Evolutionary conservation across 2,888 invertebrate genomes (phyloP), one percentile per base, ranked within the genome.

Genomic region (Periphyllus acericola): DNA sequence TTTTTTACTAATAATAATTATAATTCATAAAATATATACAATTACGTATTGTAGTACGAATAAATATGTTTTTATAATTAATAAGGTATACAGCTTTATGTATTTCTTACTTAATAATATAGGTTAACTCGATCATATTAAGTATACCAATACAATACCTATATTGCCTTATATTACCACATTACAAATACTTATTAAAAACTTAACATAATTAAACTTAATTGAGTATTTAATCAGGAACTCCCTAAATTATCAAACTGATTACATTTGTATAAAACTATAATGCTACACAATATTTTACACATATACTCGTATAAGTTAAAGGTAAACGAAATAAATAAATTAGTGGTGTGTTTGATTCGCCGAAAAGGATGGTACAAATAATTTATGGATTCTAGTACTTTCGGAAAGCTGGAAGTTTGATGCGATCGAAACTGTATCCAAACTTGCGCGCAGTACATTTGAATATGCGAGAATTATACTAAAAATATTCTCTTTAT

Each of bases 401-500:
- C 68, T 32, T 19, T n/a, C 21, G 66, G 46, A 68, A 29, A 83
- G 60, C 36, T 36, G 11, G 36, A 25, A 66, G 46, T 75, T 66
- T 46, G 66, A 66, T 84, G 60, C 32, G 60, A 66, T 40, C 29
- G 32, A 66, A 76, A 74, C 32, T 74, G 72, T 74, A 55, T 72
- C 36, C 25, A 32, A 75, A 34, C 17, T 46, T 46, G 25, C 5
- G 29, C 8, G 36, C 11, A 36, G 25, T 34, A 17, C n/a, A 36
- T 9, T 25, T 52, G 34, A 0, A 68, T 66, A 60, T 25, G n/a
- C 25, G 21, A 34, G 34, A 17, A 32, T 46, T 60, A 87, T 46
- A 46, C 74, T 19, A 66, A 87, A 46, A 87, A 81, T 6, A 87
- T 81, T 74, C 17, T 81, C n/a, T 87, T 87, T 60, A 87, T 34